Conservation (phyloP, 2,113 vertebrate genomes). For the Himantopus leucocephalus region DNA sequence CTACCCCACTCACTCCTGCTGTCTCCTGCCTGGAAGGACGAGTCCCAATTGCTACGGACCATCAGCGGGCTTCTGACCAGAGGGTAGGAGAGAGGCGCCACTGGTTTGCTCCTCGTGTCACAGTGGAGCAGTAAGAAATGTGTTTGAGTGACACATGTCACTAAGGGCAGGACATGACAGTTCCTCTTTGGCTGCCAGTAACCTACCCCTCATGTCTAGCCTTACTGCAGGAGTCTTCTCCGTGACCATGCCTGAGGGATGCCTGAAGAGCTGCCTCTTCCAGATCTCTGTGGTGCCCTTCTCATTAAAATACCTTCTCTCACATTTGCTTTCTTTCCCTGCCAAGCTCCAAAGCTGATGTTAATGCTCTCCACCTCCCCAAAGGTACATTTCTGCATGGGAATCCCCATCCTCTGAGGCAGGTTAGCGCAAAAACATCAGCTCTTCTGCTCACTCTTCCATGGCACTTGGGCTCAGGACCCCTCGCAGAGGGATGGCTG, state of each 20-base stretch:
- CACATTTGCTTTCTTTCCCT: background rate
- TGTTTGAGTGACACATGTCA: background rate
- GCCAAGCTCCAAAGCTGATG: background rate
- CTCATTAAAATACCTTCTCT: background rate
- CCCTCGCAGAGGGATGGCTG: background rate
- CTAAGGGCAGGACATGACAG: background rate
- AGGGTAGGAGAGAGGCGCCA: background rate
- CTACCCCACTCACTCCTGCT: background rate
- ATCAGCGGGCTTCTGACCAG: background rate
- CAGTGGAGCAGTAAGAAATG: background rate
- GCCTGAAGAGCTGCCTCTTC: background rate
- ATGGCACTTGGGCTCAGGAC: background rate
- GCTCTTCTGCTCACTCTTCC: background rate
- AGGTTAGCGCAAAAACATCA: background rate
- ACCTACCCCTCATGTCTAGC: background rate
- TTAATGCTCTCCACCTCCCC: background rate
- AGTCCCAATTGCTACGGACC: accelerated
- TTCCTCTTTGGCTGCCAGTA: background rate
- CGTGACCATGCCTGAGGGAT: accelerated
- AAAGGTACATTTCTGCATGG: background rate
- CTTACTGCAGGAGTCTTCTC: background rate
- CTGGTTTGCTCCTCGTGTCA: background rate
- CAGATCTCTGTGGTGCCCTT: background rate
- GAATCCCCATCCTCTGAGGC: background rate
- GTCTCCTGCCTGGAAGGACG: background rate